These are phyloP conservation scores for Drosophila longiperda DNA, from an alignment of 2,888 invertebrate genomes.

Conservation along the genomic window DNA sequence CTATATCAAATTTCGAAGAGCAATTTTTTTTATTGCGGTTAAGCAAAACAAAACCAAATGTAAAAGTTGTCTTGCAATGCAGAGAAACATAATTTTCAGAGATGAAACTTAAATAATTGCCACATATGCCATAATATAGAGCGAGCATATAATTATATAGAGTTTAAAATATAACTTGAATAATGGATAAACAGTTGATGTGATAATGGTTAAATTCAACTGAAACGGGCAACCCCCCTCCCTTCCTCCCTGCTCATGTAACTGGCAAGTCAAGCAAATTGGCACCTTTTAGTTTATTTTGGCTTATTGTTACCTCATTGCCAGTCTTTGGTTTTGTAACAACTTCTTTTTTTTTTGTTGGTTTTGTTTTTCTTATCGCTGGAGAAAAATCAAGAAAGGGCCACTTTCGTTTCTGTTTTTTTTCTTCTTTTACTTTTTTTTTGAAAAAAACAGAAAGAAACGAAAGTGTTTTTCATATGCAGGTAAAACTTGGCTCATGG, in stretches of 20 bases:
- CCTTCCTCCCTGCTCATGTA: conserved; percentile 2
- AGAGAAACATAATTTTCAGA: neutral
- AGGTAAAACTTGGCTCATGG: conserved; percentile 31
- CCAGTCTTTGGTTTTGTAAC: conserved; percentile 19
- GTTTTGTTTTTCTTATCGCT: conserved; percentile 52
- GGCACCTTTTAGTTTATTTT: conserved; percentile 29
- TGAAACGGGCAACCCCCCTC: neutral
- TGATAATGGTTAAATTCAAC: conserved; percentile 33
- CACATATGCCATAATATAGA: neutral
- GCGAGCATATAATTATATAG: neutral
- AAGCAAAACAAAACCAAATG: neutral
- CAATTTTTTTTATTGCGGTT: conserved; percentile 23
- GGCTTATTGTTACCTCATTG: conserved; percentile 25
- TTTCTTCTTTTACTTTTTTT: conserved; percentile 10
- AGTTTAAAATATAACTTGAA: neutral
- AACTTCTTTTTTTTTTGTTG: conserved; percentile 1
- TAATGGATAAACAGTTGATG: conserved; percentile 29
- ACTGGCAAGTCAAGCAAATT: conserved; percentile 34
- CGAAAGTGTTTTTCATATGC: conserved; percentile 74
- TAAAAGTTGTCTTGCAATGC: conserved; percentile 22
- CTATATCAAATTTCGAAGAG: conserved; percentile 27
- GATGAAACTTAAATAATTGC: neutral
- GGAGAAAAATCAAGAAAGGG: conserved; percentile 58
- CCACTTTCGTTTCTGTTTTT: conserved; percentile 59
- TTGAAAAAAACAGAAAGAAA: conserved; percentile 37